Conservation (phyloP, 2,113 vertebrate genomes). For the Dicrurus megarhynchus region DNA sequence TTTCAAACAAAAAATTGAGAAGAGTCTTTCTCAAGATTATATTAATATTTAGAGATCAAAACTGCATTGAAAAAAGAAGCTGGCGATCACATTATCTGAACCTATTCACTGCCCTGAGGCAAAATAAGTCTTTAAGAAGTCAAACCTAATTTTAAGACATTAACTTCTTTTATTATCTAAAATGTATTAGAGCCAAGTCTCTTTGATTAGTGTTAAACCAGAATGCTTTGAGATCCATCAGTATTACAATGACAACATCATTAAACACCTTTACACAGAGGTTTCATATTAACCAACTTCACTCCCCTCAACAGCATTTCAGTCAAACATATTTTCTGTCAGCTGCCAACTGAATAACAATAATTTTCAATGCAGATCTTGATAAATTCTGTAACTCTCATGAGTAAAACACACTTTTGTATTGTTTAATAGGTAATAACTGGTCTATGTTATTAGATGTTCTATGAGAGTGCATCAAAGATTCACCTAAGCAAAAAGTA, state of each 20-base stretch:
- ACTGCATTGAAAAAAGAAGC: not conserved
- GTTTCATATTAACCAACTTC: not conserved
- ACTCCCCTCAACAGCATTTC: not conserved
- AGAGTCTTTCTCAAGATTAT: not conserved
- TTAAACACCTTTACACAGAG: not conserved
- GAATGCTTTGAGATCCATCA: not conserved
- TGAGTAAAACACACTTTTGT: not conserved
- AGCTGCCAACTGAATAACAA: constrained; percentile 7
- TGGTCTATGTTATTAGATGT: not conserved
- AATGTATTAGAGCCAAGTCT: not conserved
- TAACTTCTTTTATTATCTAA: not conserved
- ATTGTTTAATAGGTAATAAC: not conserved
- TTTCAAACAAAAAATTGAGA: not conserved
- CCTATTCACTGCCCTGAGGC: not conserved
- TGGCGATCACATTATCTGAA: not conserved
- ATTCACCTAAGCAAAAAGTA: not conserved
- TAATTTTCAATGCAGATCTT: not conserved
- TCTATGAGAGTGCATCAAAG: not conserved
- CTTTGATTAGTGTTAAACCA: not conserved
- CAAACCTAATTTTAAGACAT: not conserved
- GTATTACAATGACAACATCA: not conserved
- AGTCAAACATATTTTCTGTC: not conserved
- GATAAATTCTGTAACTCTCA: not conserved
- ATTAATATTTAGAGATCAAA: not conserved
- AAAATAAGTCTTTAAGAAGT: not conserved